Percentiles rank a stretch among this genome's conserved stretches.
Evolutionary conservation across 2,113 vertebrate species (phyloP).

Genomic region (Hemibates koningsi): DNA sequence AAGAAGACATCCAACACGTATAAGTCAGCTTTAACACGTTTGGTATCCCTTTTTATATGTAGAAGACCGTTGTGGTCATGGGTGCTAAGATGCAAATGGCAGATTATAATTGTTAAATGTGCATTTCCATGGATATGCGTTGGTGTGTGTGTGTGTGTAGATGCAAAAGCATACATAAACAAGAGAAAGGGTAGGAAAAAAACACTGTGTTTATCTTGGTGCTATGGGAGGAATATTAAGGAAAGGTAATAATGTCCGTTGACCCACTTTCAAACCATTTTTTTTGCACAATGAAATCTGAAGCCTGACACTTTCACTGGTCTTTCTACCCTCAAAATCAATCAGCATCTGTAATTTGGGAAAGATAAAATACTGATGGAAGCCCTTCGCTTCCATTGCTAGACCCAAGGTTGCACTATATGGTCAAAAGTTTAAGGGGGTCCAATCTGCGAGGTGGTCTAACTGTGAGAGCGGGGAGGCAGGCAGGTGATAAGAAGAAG

Average conservation of each 20-base stretch:
- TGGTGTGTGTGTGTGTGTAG: too few relatives aligned
- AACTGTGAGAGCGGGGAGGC: background rate
- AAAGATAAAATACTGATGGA: background rate
- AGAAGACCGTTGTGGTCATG: too few relatives aligned
- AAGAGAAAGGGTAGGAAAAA: background rate
- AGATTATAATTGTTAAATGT: too few relatives aligned
- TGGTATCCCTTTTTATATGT: too few relatives aligned
- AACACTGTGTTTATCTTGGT: background rate
- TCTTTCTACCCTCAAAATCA: background rate
- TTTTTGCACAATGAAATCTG: too few relatives aligned
- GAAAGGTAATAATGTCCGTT: background rate
- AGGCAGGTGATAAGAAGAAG: background rate
- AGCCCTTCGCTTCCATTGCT: background rate
- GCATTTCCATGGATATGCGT: too few relatives aligned
- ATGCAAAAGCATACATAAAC: background rate
- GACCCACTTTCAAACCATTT: too few relatives aligned
- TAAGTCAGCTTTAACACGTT: too few relatives aligned
- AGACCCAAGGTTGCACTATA: too few relatives aligned
- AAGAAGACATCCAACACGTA: too few relatives aligned
- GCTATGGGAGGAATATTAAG: background rate
- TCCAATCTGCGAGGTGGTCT: background rate
- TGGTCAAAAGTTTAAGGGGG: background rate
- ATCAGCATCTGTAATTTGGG: background rate
- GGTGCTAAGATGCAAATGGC: too few relatives aligned
- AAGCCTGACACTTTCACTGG: too few relatives aligned